Evolutionary conservation across 2,888 invertebrate genomes (phyloP).

Genomic region (Cloeon dipterum): DNA sequence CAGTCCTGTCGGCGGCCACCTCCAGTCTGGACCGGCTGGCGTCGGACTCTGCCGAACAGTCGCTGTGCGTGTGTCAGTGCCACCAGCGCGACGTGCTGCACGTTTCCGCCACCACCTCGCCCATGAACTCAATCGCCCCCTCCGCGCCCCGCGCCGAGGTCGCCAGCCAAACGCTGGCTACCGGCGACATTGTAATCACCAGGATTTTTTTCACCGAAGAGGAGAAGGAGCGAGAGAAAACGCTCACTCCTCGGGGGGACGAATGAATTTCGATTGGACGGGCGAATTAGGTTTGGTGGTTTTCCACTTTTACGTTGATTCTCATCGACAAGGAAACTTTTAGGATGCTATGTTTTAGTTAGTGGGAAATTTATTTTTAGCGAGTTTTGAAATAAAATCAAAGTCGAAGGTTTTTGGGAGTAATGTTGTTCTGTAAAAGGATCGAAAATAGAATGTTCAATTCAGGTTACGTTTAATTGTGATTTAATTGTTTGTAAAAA

Average conservation of each 20-base stretch:
- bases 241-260: neutral
- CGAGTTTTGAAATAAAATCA: too few relatives aligned
- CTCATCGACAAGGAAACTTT: too few relatives aligned
- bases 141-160: constrained; percentile 28
- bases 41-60: constrained; percentile 3
- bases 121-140: constrained; percentile 18
- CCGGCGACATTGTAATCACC: constrained; percentile 80
- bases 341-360: too few relatives aligned
- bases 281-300: too few relatives aligned
- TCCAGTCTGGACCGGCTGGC: constrained; percentile 7
- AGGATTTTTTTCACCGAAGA: constrained; percentile 44
- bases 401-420: too few relatives aligned
- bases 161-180: constrained; percentile 67
- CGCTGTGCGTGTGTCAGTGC: constrained; percentile 7
- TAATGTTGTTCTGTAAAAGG: too few relatives aligned
- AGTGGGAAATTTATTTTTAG: too few relatives aligned
- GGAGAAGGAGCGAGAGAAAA: constrained; percentile 20
- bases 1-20: constrained; percentile 59
- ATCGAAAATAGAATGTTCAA: too few relatives aligned
- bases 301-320: too few relatives aligned
- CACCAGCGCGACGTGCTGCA: constrained; percentile 2
- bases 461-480: too few relatives aligned
- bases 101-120: constrained; percentile 11
- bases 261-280: too few relatives aligned
- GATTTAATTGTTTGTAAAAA: too few relatives aligned